A percentile compares a stretch with the other conserved stretches of the same genome.
Evolutionary conservation across 2,797 vertebrate genomes (phyloP).

Genomic region (Epinephelus coioides): DNA sequence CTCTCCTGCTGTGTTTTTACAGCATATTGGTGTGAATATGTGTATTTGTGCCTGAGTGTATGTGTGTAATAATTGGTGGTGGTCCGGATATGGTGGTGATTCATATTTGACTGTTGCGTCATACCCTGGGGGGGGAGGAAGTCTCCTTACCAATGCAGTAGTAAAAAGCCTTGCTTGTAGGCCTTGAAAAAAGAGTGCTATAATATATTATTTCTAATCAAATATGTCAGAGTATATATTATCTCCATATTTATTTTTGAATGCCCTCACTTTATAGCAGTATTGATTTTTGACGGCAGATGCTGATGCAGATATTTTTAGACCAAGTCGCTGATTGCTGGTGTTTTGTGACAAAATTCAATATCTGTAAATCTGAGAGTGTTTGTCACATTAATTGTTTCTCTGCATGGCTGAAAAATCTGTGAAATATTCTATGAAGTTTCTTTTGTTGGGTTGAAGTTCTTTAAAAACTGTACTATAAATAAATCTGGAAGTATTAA

Average conservation of each 20-base stretch:
- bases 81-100: conserved; percentile 57
- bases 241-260: conserved; percentile 4
- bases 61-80: conserved; percentile 58
- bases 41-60: conserved; percentile 33
- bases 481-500: no score
- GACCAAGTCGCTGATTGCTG: conserved; percentile 1
- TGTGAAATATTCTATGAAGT: neutral
- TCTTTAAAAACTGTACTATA: no score
- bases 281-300: neutral
- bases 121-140: conserved; percentile 40
- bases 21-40: conserved; percentile 45
- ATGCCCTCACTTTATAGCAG: neutral
- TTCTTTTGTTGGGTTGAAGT: neutral
- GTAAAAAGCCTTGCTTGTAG: conserved; percentile 20
- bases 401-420: neutral
- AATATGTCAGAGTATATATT: conserved; percentile 10
- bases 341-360: conserved; percentile 9
- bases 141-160: conserved; percentile 39
- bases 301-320: conserved; percentile 21
- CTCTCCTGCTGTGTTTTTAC: conserved; percentile 56
- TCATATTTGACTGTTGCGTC: conserved; percentile 59
- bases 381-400: neutral
- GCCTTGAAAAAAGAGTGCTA: neutral
- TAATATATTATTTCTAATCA: conserved; percentile 29
- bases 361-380: conserved; percentile 3